Evolutionary conservation across 2,113 vertebrate species (phyloP), one percentile per base, ranked within the genome.

Genomic region (sheep (Ovis aries)): DNA sequence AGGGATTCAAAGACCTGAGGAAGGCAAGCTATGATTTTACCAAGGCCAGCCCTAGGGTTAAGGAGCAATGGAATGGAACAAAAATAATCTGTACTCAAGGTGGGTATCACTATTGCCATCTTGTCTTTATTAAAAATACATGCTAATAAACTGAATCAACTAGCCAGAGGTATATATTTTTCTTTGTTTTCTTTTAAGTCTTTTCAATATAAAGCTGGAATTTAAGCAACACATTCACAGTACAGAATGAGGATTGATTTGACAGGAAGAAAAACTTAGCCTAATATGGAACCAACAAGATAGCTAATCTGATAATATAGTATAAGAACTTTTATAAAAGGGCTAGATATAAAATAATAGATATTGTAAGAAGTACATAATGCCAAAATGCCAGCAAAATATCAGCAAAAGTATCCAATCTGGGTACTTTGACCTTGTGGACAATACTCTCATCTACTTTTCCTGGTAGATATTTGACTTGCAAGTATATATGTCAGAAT

Each of bases 181-280:
- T 9, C 9, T 93, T 74, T 36, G 2, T 33, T 60, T 71, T 53
- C 5, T 64, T 90, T 25, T 48, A 15, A 90, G 21, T 57, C 60
- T 81, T 96, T 71, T 93, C 67, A 74, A 96, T 36, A 83, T 53
- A 85, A 87, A 94, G 5, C 13, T 85, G 67, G 31, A 95, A 60
- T 60, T 97, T 33, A 96, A 86, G 67, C 25, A 53, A 77, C 14
- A 77, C 82, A 85, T 52, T 88, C 94, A 94, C 45, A 97, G 27
- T 57, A 59, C 9, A 84, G 5, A 87, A 90, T 80, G 48, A 86
- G 2, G 14, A 48, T 3, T 62, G 1, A 60, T 96, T 86, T 62
- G 52, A 89, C 13, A 62, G 23, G 9, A n/a, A 74, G 52, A 83
- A 88, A 62, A 64, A 12, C 0, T 36, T 71, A 3, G 27, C 29